phyloP scores from a whole-genome alignment of 2,888 invertebrate genomes.

The Argyra leucocephala region DNA sequence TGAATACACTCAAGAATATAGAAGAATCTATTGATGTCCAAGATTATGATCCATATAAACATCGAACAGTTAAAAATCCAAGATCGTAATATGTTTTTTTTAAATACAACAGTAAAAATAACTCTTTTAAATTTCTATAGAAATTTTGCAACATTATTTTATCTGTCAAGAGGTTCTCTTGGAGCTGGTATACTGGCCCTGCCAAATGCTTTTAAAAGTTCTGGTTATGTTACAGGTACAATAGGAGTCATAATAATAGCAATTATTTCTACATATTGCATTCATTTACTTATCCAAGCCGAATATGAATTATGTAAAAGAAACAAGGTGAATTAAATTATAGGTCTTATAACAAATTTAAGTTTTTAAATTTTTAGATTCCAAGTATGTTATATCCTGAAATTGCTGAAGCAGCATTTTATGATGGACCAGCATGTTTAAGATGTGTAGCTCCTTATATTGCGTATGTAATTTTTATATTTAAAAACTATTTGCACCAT shows the following conservation, averaged over 20 bases:
- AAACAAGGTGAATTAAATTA: no score
- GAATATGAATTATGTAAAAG: conserved; percentile 45
- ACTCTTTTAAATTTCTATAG: no score
- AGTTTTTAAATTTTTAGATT: conserved; percentile 28
- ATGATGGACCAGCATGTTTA: conserved; percentile 62
- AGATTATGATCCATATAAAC: conserved; percentile 58
- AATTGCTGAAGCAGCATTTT: conserved; percentile 68
- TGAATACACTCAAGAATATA: no score
- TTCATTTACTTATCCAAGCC: conserved; percentile 65
- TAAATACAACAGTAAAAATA: background rate
- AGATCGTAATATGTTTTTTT: conserved; percentile 54
- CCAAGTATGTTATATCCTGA: conserved; percentile 70
- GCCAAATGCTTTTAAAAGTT: conserved; percentile 59
- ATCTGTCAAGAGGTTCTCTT: conserved; percentile 82
- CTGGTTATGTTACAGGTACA: conserved; percentile 56
- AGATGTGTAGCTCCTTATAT: conserved; percentile 55
- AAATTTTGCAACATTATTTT: conserved; percentile 72
- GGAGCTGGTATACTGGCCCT: conserved; percentile 92
- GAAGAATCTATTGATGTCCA: no score
- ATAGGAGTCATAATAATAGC: conserved; percentile 77
- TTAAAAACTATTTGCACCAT: conserved; percentile 8
- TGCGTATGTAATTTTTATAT: conserved; percentile 49
- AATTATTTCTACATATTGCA: conserved; percentile 84
- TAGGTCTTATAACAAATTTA: background rate
- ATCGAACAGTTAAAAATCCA: conserved; percentile 57